Conservation (phyloP, 2,113 vertebrate species). For the Mola mola region DNA sequence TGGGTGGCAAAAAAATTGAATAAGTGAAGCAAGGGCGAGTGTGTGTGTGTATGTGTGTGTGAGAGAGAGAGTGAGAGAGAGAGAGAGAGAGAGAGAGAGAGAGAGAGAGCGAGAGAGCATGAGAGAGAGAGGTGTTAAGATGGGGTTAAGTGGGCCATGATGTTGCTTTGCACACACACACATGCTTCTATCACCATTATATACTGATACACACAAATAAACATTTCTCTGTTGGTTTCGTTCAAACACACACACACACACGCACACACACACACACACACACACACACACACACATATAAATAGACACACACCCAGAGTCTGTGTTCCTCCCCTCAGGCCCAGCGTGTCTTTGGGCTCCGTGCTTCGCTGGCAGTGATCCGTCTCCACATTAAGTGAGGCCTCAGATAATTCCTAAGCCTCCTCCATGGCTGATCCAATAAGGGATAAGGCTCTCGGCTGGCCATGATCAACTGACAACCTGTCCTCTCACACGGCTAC, state of each 20-base stretch:
- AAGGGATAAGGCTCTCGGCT: conserved; percentile 90
- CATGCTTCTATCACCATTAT: conserved; percentile 6
- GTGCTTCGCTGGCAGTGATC: conserved; percentile 86
- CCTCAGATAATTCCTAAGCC: conserved; percentile 96
- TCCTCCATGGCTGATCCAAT: conserved; percentile 94
- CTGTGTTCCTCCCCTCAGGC: conserved; percentile 51
- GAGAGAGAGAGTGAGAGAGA: too few species aligned
- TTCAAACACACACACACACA: conserved; percentile 2
- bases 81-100: conserved; percentile 19
- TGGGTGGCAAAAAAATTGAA: background rate
- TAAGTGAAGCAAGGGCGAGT: background rate
- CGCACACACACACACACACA: conserved; percentile 17
- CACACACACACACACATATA: background rate
- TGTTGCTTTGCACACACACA: conserved; percentile 36
- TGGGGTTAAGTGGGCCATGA: conserved; percentile 72
- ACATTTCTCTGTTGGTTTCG: background rate
- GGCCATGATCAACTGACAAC: conserved; percentile 92
- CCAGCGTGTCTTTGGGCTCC: conserved; percentile 65
- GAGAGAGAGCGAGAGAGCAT: conserved; percentile 4
- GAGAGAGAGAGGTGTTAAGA: conserved; percentile 64
- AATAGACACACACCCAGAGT: conserved; percentile 16
- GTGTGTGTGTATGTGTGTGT: too few species aligned
- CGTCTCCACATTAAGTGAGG: conserved; percentile 91
- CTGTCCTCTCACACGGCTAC: conserved; percentile 87
- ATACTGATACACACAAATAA: background rate